These are phyloP conservation scores for Lutraria rhynchaena DNA, from an alignment of 1,140 invertebrate species.

Conservation along the genomic window DNA sequence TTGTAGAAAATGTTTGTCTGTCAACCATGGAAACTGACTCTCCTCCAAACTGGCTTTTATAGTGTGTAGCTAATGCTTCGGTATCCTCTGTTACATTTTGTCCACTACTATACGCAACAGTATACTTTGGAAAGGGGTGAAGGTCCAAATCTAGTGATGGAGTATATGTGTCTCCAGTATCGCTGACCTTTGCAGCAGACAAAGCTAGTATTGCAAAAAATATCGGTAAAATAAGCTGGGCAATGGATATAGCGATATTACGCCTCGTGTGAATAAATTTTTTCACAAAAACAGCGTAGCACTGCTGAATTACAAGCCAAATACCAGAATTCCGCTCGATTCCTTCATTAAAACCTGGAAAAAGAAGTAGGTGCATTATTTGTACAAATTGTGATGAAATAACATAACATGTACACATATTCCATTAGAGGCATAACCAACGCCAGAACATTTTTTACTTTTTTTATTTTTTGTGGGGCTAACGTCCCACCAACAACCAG, in stretches of 20 bases:
- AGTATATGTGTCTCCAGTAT: conserved; percentile 72
- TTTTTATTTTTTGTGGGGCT: too few species aligned
- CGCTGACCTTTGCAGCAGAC: conserved; percentile 69
- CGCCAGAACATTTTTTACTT: too few species aligned
- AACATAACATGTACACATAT: too few species aligned
- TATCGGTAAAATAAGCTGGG: conserved; percentile 79
- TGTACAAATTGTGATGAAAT: too few species aligned
- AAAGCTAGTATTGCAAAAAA: conserved; percentile 79
- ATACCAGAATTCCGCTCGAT: conserved; percentile 66
- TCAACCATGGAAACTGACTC: conserved; percentile 6
- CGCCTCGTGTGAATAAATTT: conserved; percentile 79
- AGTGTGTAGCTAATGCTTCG: conserved; percentile 2
- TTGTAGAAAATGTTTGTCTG: background rate
- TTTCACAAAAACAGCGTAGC: conserved; percentile 81
- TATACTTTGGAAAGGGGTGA: conserved; percentile 52
- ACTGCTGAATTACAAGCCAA: conserved; percentile 72
- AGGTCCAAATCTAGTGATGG: conserved; percentile 73
- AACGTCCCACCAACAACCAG: too few species aligned
- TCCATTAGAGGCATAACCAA: too few species aligned
- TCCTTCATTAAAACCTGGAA: conserved; percentile 63
- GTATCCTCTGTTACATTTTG: background rate
- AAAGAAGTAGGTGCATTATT: too few species aligned
- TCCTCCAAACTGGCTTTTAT: conserved; percentile 19
- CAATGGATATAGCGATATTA: conserved; percentile 75
- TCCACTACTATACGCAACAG: conserved; percentile 54